Evolutionary conservation across 2,888 invertebrate genomes (phyloP).

Genomic region (Standfussiana lucernea): DNA sequence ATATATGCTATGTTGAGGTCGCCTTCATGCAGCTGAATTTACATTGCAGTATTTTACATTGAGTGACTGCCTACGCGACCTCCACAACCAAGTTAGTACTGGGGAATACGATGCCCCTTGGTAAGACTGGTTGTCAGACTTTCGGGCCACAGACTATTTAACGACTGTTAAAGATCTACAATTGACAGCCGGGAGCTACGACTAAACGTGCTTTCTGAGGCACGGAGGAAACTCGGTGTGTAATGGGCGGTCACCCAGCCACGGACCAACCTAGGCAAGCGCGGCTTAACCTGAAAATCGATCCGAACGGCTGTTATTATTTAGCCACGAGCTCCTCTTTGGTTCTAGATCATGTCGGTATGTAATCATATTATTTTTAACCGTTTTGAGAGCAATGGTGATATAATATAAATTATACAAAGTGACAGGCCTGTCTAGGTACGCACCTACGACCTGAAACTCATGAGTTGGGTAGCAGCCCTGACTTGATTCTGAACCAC

Average conservation of each 20-base stretch:
- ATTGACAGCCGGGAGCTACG: not conserved
- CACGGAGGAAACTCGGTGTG: not conserved
- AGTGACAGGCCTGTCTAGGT: too few relatives aligned
- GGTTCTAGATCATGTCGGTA: not conserved
- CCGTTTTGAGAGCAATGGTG: not conserved
- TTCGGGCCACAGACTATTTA: not conserved
- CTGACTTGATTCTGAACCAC: too few relatives aligned
- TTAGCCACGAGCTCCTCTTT: rapidly evolving
- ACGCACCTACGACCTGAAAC: not conserved
- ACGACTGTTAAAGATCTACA: not conserved
- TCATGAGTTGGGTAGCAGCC: not conserved
- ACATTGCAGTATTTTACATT: not conserved
- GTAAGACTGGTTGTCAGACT: not conserved
- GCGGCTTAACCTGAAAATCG: not conserved
- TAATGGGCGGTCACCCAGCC: not conserved
- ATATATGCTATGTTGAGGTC: not conserved
- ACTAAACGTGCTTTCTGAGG: not conserved
- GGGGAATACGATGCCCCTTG: not conserved
- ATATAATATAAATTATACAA: not conserved
- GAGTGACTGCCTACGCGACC: not conserved
- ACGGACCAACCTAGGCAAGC: not conserved
- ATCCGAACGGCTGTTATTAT: not conserved
- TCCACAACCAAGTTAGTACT: not conserved
- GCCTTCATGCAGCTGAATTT: not conserved
- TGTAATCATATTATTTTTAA: not conserved